Evolutionary conservation across 2,113 vertebrate genomes (phyloP).

Genomic region (Symphodus melops): DNA sequence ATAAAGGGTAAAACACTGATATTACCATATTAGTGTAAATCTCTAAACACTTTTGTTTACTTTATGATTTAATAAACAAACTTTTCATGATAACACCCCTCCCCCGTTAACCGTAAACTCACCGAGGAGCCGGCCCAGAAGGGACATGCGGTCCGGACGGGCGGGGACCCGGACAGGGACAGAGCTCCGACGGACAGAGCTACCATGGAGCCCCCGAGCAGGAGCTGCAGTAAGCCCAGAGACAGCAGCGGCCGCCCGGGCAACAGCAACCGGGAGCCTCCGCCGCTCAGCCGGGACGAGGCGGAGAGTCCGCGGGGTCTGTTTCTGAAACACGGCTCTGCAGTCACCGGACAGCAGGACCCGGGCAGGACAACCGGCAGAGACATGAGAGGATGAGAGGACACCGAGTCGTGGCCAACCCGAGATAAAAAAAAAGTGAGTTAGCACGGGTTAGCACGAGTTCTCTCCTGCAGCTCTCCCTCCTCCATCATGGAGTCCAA

Average conservation of each 20-base stretch:
- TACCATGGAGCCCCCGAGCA: constrained; percentile 88
- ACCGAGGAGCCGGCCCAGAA: constrained; percentile 90
- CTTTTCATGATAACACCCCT: neutral
- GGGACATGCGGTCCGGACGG: constrained; percentile 82
- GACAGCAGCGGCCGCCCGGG: constrained; percentile 83
- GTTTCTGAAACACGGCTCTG: constrained; percentile 65
- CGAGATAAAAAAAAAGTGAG: neutral
- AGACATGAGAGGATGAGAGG: constrained; percentile 73
- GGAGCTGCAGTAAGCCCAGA: constrained; percentile 87
- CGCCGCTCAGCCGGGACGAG: constrained; percentile 62
- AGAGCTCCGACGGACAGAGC: constrained; percentile 87
- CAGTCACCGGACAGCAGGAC: constrained; percentile 84
- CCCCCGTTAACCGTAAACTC: constrained; percentile 57
- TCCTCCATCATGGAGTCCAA: constrained; percentile 27
- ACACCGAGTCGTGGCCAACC: neutral
- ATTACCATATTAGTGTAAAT: neutral
- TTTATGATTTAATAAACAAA: neutral
- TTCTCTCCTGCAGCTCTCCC: neutral
- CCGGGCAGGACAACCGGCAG: constrained; percentile 87
- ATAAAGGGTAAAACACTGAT: neutral
- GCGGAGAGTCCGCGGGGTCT: constrained; percentile 64
- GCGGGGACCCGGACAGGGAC: constrained; percentile 83
- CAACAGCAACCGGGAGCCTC: constrained; percentile 57
- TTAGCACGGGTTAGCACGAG: neutral
- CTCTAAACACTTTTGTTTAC: neutral